Evolutionary conservation across 2,888 invertebrate species (phyloP).

Genomic region (Cryptus armator): DNA sequence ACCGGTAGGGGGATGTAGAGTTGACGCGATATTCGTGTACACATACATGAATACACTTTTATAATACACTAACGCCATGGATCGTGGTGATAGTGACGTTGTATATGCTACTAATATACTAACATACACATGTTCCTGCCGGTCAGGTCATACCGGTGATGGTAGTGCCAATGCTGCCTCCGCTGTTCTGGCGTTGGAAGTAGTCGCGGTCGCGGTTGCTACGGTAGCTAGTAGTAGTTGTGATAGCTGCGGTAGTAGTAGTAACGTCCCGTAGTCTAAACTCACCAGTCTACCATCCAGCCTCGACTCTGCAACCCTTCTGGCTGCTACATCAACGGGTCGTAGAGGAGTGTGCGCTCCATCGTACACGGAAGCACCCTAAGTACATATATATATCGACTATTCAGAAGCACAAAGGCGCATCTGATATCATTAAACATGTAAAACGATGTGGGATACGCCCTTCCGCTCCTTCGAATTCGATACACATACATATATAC

Average conservation of each 20-base stretch:
- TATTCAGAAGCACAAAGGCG: not conserved
- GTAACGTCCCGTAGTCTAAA: slow-evolving; percentile 31
- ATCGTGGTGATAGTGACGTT: not conserved
- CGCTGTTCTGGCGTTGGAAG: slow-evolving; percentile 15
- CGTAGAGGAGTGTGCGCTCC: not conserved
- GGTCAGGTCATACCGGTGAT: slow-evolving; percentile 14
- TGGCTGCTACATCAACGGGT: slow-evolving; percentile 6
- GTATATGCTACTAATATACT: not conserved
- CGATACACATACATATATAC: not conserved
- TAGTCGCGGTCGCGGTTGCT: slow-evolving; percentile 22
- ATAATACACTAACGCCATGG: not conserved
- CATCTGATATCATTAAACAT: too few relatives aligned
- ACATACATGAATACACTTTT: not conserved
- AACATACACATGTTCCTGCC: not conserved
- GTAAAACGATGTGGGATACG: too few relatives aligned
- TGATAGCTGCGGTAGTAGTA: slow-evolving; percentile 12
- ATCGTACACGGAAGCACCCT: not conserved
- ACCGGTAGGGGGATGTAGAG: slow-evolving; percentile 30
- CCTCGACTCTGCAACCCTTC: slow-evolving; percentile 18
- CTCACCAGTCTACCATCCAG: slow-evolving; percentile 37
- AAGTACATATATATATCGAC: not conserved
- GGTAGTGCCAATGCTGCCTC: slow-evolving; percentile 23
- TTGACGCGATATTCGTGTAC: slow-evolving; percentile 39
- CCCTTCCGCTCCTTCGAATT: not conserved
- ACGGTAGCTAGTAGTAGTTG: slow-evolving; percentile 5